phyloP scores from a whole-genome alignment of 2,888 invertebrate species.

The Xylota segnis region DNA sequence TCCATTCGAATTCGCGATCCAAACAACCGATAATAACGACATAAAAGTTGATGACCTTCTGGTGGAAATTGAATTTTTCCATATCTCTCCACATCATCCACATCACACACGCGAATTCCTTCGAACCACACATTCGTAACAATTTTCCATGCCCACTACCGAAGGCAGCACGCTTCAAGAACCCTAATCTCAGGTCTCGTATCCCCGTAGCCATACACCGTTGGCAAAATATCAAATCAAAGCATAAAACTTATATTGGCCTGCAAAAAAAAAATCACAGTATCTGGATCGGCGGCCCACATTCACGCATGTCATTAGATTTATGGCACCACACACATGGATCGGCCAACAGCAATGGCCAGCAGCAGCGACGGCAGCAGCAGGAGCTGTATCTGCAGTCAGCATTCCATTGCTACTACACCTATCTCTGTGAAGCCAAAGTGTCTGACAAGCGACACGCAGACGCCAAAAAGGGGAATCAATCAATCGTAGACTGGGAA shows the following conservation, averaged over 20 bases:
- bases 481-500: slow-evolving; percentile 69
- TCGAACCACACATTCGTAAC: slow-evolving; percentile 32
- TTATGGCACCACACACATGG: slow-evolving; percentile 70
- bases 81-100: slow-evolving; percentile 39
- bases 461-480: slow-evolving; percentile 74
- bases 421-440: slow-evolving; percentile 16
- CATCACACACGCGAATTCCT: slow-evolving; percentile 61
- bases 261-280: slow-evolving; percentile 51
- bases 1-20: slow-evolving; percentile 40
- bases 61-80: slow-evolving; percentile 48
- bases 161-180: slow-evolving; percentile 21
- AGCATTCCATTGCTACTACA: slow-evolving; percentile 58
- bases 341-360: slow-evolving; percentile 19
- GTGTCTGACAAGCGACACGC: slow-evolving; percentile 73
- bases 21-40: slow-evolving; percentile 23
- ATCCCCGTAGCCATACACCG: slow-evolving; percentile 7
- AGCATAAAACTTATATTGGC: slow-evolving; percentile 45
- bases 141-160: slow-evolving; percentile 35
- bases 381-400: slow-evolving; percentile 51
- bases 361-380: slow-evolving; percentile 29
- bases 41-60: slow-evolving; percentile 53
- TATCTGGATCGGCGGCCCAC: slow-evolving; percentile 73
- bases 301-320: slow-evolving; percentile 75
- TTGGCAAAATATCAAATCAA: slow-evolving; percentile 30
- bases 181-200: slow-evolving; percentile 43